Percentiles rank a stretch among this genome's conserved stretches.
Evolutionary conservation across 2,113 vertebrate genomes (phyloP).

Genomic region (Pteruthius melanotis): DNA sequence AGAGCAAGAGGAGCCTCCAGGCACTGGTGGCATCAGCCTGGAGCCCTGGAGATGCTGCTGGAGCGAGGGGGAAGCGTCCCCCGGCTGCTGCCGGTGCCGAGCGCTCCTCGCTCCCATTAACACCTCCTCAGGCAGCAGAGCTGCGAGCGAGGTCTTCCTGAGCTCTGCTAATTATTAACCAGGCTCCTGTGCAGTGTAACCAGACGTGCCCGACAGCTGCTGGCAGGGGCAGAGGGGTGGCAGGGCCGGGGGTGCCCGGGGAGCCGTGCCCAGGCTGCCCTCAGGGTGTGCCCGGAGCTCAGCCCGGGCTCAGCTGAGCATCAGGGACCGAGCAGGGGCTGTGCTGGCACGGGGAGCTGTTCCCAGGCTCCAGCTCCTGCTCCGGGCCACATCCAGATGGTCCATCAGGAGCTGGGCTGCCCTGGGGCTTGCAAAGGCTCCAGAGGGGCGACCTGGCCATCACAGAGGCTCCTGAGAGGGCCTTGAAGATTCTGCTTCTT

Average conservation of each 20-base stretch:
- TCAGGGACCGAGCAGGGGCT: background rate
- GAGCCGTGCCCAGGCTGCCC: slow-evolving; percentile 10
- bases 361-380: no score
- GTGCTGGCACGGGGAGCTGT: no score
- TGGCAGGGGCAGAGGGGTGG: slow-evolving; percentile 15
- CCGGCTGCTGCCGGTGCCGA: background rate
- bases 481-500: background rate
- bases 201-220: slow-evolving; percentile 5
- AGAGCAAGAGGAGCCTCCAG: background rate
- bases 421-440: background rate
- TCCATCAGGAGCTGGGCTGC: background rate
- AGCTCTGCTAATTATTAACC: slow-evolving; percentile 53
- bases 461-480: background rate
- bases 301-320: background rate
- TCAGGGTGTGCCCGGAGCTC: slow-evolving; percentile 35
- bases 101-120: slow-evolving; percentile 2
- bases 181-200: slow-evolving; percentile 27
- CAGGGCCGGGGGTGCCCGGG: background rate
- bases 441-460: background rate
- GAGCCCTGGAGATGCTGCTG: background rate
- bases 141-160: slow-evolving; percentile 18
- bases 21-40: background rate
- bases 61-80: background rate
- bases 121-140: slow-evolving; percentile 2
- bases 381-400: background rate